Evolutionary conservation across 2,888 invertebrate genomes (phyloP).

Genomic region (Netelia virgata): DNA sequence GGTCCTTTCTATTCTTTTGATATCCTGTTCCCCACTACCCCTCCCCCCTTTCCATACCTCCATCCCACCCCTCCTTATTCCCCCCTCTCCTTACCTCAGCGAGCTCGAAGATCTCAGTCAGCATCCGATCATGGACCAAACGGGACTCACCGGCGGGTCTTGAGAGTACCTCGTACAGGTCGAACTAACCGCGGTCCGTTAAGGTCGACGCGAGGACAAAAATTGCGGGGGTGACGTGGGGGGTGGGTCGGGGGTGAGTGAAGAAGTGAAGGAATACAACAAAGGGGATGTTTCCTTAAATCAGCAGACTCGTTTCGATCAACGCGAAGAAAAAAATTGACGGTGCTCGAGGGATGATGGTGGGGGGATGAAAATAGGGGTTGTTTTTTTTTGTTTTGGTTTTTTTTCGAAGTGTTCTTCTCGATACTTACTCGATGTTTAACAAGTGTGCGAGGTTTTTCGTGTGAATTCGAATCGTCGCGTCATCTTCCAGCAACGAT

Average conservation of each 20-base stretch:
- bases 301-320: not conserved
- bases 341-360: not conserved
- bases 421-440: slow-evolving; percentile 14
- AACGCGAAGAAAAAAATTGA: not conserved
- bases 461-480: slow-evolving; percentile 5
- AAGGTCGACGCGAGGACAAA: not conserved
- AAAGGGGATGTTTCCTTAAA: too few species aligned
- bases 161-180: slow-evolving; percentile 42
- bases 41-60: slow-evolving; percentile 68
- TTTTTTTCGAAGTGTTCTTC: slow-evolving; percentile 8
- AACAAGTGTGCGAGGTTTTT: not conserved
- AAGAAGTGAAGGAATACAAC: too few species aligned
- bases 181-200: not conserved
- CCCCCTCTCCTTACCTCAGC: slow-evolving; percentile 55
- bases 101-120: slow-evolving; percentile 77
- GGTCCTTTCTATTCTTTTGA: slow-evolving; percentile 84
- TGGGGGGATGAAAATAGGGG: not conserved
- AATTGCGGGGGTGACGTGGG: not conserved
- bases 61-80: slow-evolving; percentile 68
- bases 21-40: slow-evolving; percentile 79
- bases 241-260: too few species aligned
- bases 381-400: not conserved
- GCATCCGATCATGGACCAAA: slow-evolving; percentile 83
- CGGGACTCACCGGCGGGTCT: slow-evolving; percentile 65
- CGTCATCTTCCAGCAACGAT: not conserved